Conservation (phyloP, 2,888 invertebrate genomes). For the Drosophila emarginata region DNA sequence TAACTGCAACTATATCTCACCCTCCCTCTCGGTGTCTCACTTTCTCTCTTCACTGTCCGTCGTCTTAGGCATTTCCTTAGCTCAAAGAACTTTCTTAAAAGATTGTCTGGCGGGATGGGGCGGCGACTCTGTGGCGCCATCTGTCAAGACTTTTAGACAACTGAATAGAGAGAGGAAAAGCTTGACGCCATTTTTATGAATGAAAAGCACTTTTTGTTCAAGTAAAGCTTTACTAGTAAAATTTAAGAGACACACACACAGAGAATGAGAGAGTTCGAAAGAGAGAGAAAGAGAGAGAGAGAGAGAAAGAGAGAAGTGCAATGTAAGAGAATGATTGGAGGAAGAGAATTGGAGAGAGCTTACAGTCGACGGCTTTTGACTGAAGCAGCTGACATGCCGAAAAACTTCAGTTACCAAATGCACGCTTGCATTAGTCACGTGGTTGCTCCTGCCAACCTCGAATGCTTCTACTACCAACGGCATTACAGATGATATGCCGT, state of each 20-base stretch:
- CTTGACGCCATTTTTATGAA: conserved; percentile 74
- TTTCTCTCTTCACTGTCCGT: background rate
- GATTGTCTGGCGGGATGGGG: background rate
- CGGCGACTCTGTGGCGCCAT: conserved; percentile 63
- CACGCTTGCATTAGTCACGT: conserved; percentile 43
- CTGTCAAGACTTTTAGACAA: conserved; percentile 63
- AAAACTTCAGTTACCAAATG: conserved; percentile 24
- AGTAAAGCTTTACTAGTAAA: conserved; percentile 49
- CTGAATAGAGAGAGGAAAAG: conserved; percentile 53
- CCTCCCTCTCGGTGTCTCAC: background rate
- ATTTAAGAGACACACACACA: conserved; percentile 25
- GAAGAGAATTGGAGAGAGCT: conserved; percentile 18
- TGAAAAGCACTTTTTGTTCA: conserved; percentile 62
- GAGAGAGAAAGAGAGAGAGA: conserved; percentile 16
- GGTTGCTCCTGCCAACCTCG: conserved; percentile 34
- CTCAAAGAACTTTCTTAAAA: background rate
- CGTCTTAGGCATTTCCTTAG: conserved; percentile 30
- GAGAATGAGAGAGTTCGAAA: conserved; percentile 1
- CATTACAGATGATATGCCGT: conserved; percentile 21
- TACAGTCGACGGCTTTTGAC: conserved; percentile 7
- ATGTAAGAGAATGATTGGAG: background rate
- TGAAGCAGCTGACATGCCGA: conserved; percentile 33
- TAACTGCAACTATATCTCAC: background rate
- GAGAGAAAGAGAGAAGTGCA: background rate
- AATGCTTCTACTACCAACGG: conserved; percentile 36